Percentiles rank a stretch among this genome's conserved stretches.
Conservation (phyloP, 2,888 invertebrate species). For the Ceratothoa steindachneri region DNA sequence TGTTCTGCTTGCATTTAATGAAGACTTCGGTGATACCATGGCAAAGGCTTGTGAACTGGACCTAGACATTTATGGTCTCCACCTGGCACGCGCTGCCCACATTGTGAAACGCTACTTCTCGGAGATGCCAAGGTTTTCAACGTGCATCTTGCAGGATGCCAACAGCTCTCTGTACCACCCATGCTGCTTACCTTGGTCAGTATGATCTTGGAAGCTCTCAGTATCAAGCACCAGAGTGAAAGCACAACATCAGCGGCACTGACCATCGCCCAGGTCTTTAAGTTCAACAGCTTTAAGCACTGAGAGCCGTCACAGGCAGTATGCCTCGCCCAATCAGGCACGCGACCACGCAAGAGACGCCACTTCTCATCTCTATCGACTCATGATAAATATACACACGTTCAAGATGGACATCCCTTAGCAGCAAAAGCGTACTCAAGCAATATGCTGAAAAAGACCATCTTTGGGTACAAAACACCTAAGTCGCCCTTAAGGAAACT, state of each 20-base stretch:
- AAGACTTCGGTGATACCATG: neutral
- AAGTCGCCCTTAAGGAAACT: too few species aligned
- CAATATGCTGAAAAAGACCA: too few species aligned
- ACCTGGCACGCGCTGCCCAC: neutral
- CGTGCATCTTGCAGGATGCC: neutral
- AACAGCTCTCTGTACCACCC: neutral
- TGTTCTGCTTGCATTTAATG: neutral
- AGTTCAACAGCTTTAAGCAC: conserved; percentile 5
- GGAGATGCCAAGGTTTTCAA: neutral
- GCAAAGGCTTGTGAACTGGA: neutral
- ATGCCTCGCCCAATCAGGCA: neutral
- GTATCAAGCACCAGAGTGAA: neutral
- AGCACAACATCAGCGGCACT: neutral
- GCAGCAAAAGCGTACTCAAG: too few species aligned
- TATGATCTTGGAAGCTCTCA: neutral
- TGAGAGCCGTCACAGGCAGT: neutral
- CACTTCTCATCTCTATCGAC: too few species aligned
- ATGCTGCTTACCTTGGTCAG: neutral
- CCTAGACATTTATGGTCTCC: neutral
- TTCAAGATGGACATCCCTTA: too few species aligned
- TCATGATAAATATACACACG: too few species aligned
- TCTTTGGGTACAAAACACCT: too few species aligned
- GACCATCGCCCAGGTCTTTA: neutral
- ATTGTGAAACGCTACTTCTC: neutral
- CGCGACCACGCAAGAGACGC: too few species aligned